Evolutionary conservation across 2,113 vertebrate genomes (phyloP).

Genomic region (Pongo pygmaeus): DNA sequence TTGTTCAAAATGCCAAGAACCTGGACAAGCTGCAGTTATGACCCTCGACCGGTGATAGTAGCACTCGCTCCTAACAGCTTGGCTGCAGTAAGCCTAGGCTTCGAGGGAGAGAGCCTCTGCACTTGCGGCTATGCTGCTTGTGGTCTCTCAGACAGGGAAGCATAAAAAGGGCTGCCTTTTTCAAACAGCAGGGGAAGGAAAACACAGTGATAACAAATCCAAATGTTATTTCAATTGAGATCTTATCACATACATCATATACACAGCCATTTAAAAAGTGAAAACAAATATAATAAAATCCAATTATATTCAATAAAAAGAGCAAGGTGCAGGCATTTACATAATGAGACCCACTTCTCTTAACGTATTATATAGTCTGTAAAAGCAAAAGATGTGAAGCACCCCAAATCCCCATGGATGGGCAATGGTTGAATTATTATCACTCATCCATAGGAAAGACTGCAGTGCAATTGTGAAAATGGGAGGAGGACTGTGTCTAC

Average conservation of each 20-base stretch:
- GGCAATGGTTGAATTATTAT: rapidly evolving
- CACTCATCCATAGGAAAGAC: rapidly evolving
- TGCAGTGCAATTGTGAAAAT: background rate
- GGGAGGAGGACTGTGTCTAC: background rate
- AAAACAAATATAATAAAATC: background rate
- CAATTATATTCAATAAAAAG: too few relatives aligned
- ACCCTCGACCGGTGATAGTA: too few relatives aligned
- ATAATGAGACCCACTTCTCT: background rate
- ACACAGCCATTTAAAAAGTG: background rate
- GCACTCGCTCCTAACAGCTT: background rate
- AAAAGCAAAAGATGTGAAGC: background rate
- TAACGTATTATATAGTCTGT: background rate
- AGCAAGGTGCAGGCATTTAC: background rate
- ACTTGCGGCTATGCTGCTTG: background rate
- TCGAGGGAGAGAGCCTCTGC: background rate
- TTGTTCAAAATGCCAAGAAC: too few relatives aligned
- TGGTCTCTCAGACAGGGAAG: background rate
- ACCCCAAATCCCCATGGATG: background rate
- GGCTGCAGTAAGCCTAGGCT: background rate
- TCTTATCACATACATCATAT: background rate
- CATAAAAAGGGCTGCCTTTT: background rate
- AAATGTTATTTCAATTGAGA: background rate
- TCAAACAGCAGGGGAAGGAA: background rate
- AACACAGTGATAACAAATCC: background rate
- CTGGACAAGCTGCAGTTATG: too few relatives aligned